Conservation (phyloP, 2,888 invertebrate species). For the Amphimallon solstitiale region DNA sequence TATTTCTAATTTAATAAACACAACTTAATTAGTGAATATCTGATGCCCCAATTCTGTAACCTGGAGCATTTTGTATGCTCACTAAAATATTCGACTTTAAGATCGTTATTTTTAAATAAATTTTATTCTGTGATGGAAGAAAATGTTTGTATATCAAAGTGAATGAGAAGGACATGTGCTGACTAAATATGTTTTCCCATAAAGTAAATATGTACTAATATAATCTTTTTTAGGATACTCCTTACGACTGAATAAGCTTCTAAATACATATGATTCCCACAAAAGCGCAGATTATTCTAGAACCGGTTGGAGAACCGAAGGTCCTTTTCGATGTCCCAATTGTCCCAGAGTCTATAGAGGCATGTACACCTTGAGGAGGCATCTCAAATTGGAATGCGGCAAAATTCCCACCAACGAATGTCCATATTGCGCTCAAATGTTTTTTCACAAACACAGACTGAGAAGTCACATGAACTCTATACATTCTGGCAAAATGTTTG, state of each 20-base stretch:
- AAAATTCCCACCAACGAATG: conserved; percentile 44
- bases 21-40: too few relatives aligned
- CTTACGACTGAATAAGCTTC: conserved; percentile 9
- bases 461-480: conserved; percentile 42
- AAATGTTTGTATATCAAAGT: too few relatives aligned
- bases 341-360: conserved; percentile 44
- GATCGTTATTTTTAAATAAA: too few relatives aligned
- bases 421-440: conserved; percentile 43
- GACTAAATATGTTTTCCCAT: too few relatives aligned
- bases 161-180: too few relatives aligned
- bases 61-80: too few relatives aligned
- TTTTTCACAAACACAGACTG: conserved; percentile 44
- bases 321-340: conserved; percentile 40
- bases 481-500: conserved; percentile 41
- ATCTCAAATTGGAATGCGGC: conserved; percentile 59
- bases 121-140: too few relatives aligned
- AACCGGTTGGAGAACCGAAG: background rate
- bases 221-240: conserved; percentile 29
- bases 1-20: too few relatives aligned
- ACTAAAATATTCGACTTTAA: too few relatives aligned
- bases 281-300: conserved; percentile 13
- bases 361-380: conserved; percentile 48
- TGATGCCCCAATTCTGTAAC: too few relatives aligned
- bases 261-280: conserved; percentile 15
- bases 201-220: conserved; percentile 3